Base-by-base conservation (phyloP, 2,797 vertebrate genomes). In the Chromis chromis region DNA sequence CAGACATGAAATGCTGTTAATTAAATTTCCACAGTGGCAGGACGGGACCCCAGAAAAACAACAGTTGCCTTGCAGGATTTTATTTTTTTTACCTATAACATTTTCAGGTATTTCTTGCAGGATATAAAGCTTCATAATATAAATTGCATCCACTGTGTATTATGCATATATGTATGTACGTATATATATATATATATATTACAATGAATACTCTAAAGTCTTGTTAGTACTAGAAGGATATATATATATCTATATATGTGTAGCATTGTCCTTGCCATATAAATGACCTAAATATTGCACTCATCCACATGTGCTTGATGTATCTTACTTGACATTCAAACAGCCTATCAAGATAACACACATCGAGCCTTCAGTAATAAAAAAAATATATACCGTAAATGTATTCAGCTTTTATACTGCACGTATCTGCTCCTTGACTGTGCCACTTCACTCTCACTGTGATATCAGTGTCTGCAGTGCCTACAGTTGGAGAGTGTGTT, bases 1-100 rank as follows among this genome's bases (percentile, higher is more conserved):
- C 59, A 76, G 39, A 71, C 31, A 36, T 69, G 70, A 86, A 80
- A 79, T 72, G 65, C 48, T 66, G 70, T 87, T 86, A 87, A 90
- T 84, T 72, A 80, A 76, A 76, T 78, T 25, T 42, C 22, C 39
- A 36, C 60, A 70, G 59, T 64, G 49, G 59, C 65, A 60, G 61
- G 68, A 71, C 21, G 21, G 44, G 55, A 67, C 70, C 33, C 39
- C 14, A 6, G 53, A 27, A 74, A 86, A 11, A 62, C 17, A 19
- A n/a, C 2, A 19, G 19, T 46, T 46, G 42, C 17, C 17, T 46
- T 46, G 44, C 17, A 21, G 48, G 21, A 50, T 10, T 50, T 24
- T n/a, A n/a, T n/a, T 50, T 49, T 40, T 40, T 40, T 42, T 5
- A 4, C 13, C 16, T 16, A 17, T 42, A 14, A 16, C 13, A 17